Evolutionary conservation across 2,888 invertebrate species (phyloP), one percentile per base, ranked within the genome.

Genomic region (Byasa hedistus): DNA sequence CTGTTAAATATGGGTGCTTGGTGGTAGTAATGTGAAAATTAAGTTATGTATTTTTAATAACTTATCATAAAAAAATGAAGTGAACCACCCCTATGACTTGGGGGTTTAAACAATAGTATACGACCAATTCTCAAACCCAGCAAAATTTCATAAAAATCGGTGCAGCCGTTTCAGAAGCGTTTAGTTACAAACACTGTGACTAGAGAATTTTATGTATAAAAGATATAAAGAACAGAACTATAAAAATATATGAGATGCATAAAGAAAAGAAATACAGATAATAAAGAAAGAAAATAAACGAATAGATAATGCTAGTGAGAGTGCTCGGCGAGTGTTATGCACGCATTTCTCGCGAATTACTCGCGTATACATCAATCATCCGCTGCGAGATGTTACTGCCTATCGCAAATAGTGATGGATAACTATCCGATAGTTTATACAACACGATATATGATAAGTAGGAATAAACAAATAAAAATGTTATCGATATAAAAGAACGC

Each of bases 351-450:
- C 54, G 61, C 39, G 58, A 62, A 66, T 66, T 66, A 60, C 57
- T 57, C 24, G 54, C 52, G 44, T 61, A 61, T 52, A 32, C 66
- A 66, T 66, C 66, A 66, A 66, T 66, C 66, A 66, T 57, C n/a
- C 24, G 21, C 19, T 15, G 56, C 57, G n/a, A 56, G 54, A 39
- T 21, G 23, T 10, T 21, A 27, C 24, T 39, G 22, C 15, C 17
- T 51, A 57, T 52, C 23, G 48, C n/a, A 36, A 52, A 32, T 57
- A 61, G 61, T 61, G 65, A 61, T 65, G 61, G n/a, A 39, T 27
- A 15, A n/a, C 23, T 48, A 39, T 10, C 39, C 7, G 8, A 12
- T 39, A 7, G 19, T 0, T 19, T 48, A 8, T 48, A 15, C 48
- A 1, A 48, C 48, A 48, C 48, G 48, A 48, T n/a, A 48, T 4